Conservation (phyloP, 2,888 invertebrate genomes). For the Itoplectis maculator region DNA sequence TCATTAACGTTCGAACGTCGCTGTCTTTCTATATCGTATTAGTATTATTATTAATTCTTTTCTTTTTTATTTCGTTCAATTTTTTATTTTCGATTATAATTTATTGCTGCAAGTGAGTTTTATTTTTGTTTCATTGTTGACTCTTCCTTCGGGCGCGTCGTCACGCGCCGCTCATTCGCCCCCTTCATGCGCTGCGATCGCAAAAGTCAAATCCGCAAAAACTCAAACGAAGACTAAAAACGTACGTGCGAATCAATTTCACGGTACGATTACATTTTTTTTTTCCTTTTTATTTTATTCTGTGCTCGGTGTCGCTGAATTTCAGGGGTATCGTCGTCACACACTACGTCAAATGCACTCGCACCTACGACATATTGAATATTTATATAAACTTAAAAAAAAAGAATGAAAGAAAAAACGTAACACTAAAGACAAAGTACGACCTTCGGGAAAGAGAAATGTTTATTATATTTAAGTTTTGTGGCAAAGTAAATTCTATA, state of each 20-base stretch:
- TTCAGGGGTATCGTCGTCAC: not conserved
- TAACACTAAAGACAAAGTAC: conserved; percentile 41
- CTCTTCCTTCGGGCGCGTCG: conserved; percentile 73
- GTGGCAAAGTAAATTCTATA: conserved; percentile 83
- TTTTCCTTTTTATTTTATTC: conserved; percentile 29
- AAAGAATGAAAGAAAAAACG: conserved; percentile 53
- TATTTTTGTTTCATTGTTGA: conserved; percentile 70
- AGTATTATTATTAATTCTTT: conserved; percentile 21
- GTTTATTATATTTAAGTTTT: conserved; percentile 84
- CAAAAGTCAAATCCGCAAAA: conserved; percentile 27
- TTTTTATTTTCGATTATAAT: conserved; percentile 46
- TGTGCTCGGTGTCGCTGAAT: conserved; percentile 25
- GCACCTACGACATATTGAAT: conserved; percentile 43
- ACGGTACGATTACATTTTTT: conserved; percentile 5
- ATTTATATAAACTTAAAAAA: conserved; percentile 48
- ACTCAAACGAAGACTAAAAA: conserved; percentile 22
- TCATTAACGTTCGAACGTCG: conserved; percentile 38
- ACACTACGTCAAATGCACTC: conserved; percentile 33
- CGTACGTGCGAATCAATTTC: conserved; percentile 13
- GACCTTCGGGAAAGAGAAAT: conserved; percentile 67
- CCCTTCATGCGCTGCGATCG: conserved; percentile 25
- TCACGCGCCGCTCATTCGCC: conserved; percentile 48
- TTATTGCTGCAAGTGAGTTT: conserved; percentile 62
- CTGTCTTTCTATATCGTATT: conserved; percentile 49
- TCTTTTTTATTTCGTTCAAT: not conserved